A percentile compares a stretch with the other conserved stretches of the same genome.
phyloP scores from a whole-genome alignment of 2,888 invertebrate species.

The Drosophila quinaria region DNA sequence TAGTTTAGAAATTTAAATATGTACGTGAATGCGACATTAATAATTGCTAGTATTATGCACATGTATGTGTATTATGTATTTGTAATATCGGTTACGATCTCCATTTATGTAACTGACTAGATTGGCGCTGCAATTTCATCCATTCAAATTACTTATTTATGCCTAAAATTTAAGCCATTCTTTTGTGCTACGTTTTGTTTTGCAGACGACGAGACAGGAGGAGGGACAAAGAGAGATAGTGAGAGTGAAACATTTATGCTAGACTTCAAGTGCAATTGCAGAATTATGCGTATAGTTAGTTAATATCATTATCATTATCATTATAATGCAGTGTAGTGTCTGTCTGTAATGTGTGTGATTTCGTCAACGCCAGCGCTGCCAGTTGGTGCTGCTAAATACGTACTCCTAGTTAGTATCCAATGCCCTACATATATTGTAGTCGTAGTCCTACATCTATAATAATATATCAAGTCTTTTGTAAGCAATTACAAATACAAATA shows the following conservation, averaged over 20 bases:
- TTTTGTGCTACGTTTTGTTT: slow-evolving; percentile 55
- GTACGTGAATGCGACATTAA: slow-evolving; percentile 40
- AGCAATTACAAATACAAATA: slow-evolving; percentile 66
- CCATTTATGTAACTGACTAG: slow-evolving; percentile 47
- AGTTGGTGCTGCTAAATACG: slow-evolving; percentile 68
- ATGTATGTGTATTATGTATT: slow-evolving; percentile 17
- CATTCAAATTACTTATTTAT: slow-evolving; percentile 18
- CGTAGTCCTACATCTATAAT: slow-evolving; percentile 42
- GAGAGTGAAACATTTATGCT: slow-evolving; percentile 63
- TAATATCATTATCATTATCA: slow-evolving; percentile 55
- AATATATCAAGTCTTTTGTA: slow-evolving; percentile 78
- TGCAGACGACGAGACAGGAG: background rate
- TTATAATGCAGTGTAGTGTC: slow-evolving; percentile 15
- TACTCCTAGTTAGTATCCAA: slow-evolving; percentile 28
- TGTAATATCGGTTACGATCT: slow-evolving; percentile 35
- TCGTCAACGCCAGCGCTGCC: slow-evolving; percentile 80
- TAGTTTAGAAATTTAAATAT: slow-evolving; percentile 68
- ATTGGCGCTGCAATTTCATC: slow-evolving; percentile 30
- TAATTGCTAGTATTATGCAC: slow-evolving; percentile 21
- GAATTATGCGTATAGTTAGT: slow-evolving; percentile 66
- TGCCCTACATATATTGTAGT: slow-evolving; percentile 36
- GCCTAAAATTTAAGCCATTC: slow-evolving; percentile 11
- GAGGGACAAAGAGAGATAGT: slow-evolving; percentile 3
- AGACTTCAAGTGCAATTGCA: slow-evolving; percentile 56
- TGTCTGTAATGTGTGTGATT: slow-evolving; percentile 31